Evolutionary conservation across 2,113 vertebrate genomes (phyloP).

Genomic region (Callithrix jacchus): DNA sequence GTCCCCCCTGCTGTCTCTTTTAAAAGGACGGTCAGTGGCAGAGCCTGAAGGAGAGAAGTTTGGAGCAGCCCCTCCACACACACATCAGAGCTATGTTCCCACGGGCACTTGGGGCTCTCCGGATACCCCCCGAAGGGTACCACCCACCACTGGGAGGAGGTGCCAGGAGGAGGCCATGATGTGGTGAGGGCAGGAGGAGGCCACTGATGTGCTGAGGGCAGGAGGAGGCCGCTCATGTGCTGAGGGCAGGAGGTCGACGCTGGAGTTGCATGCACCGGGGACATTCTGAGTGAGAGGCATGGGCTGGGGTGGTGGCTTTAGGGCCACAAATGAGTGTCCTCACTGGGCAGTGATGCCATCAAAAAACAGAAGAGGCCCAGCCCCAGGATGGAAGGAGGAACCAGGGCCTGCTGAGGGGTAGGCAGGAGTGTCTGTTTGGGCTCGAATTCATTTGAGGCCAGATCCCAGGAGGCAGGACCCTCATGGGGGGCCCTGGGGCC

Average conservation of each 20-base stretch:
- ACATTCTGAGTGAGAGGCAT: too few relatives aligned
- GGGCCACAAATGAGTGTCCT: too few relatives aligned
- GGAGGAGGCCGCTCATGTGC: neutral
- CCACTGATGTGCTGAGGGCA: neutral
- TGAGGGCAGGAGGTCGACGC: neutral
- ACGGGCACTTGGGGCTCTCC: neutral
- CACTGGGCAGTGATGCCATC: neutral
- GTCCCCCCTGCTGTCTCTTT: neutral
- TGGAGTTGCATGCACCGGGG: fast-evolving
- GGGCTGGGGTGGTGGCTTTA: neutral
- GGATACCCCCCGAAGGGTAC: neutral
- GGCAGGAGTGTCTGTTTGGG: neutral
- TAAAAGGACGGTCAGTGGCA: neutral
- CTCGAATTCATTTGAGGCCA: too few relatives aligned
- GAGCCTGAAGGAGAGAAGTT: neutral
- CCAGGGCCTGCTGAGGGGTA: neutral
- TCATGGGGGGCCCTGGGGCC: too few relatives aligned
- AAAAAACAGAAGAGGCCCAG: neutral
- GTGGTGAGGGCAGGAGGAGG: neutral
- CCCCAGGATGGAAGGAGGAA: neutral
- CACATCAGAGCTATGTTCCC: neutral
- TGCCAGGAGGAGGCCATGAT: neutral
- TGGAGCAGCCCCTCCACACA: fast-evolving
- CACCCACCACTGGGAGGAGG: neutral
- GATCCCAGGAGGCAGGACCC: neutral